phyloP scores from a whole-genome alignment of 2,888 invertebrate genomes.

The Oithona nana region DNA sequence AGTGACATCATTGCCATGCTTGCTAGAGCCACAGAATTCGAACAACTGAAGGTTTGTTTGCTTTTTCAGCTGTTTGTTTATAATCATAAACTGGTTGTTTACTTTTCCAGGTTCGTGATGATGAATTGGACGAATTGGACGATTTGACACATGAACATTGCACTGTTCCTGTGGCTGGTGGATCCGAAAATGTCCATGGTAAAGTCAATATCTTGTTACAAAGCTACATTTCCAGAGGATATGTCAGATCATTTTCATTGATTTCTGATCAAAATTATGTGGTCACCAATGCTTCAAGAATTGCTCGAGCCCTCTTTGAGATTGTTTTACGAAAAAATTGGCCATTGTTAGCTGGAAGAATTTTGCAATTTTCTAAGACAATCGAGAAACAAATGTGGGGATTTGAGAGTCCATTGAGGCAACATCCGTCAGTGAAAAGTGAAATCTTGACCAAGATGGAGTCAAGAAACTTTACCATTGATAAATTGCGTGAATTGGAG shows the following conservation, averaged over 20 bases:
- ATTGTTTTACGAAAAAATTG: conserved; percentile 73
- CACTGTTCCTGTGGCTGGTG: conserved; percentile 48
- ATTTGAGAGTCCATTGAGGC: conserved; percentile 61
- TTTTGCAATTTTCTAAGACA: conserved; percentile 75
- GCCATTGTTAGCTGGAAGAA: conserved; percentile 64
- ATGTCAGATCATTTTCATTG: conserved; percentile 61
- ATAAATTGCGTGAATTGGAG: conserved; percentile 65
- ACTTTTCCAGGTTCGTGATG: too few species aligned
- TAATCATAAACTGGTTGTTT: too few species aligned
- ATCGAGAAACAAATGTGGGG: conserved; percentile 81
- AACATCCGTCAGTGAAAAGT: conserved; percentile 49
- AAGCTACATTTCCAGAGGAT: conserved; percentile 61
- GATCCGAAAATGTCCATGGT: conserved; percentile 71
- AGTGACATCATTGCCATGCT: conserved; percentile 73
- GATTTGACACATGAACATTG: conserved; percentile 50
- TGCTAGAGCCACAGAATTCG: conserved; percentile 79
- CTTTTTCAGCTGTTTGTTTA: too few species aligned
- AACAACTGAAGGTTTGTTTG: conserved; percentile 86
- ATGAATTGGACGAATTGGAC: conserved; percentile 79
- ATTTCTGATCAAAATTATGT: conserved; percentile 75
- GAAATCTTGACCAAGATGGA: conserved; percentile 67
- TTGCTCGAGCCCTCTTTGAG: conserved; percentile 80
- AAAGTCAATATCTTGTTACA: conserved; percentile 90
- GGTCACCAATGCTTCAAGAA: conserved; percentile 76
- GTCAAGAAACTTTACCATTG: conserved; percentile 46